Conservation (phyloP, 2,888 invertebrate genomes). For the Sinohyriopsis cumingii region DNA sequence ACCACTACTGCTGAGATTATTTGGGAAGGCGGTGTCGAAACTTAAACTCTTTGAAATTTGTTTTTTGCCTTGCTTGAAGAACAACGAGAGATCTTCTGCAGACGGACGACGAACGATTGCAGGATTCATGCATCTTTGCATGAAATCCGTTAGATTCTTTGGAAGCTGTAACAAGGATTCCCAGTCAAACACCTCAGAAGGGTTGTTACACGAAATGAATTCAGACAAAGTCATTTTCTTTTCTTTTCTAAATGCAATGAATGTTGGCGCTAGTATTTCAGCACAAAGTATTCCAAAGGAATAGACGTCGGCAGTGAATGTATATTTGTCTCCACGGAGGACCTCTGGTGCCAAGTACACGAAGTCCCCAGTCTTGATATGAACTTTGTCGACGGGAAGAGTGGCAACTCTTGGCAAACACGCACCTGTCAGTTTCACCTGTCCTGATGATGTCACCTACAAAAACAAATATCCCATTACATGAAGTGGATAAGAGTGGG, state of each 20-base stretch:
- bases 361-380: constrained; percentile 40
- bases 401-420: constrained; percentile 53
- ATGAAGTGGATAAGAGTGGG: too few species aligned
- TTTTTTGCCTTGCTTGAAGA: too few species aligned
- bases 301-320: constrained; percentile 58
- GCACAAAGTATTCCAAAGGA: constrained; percentile 38
- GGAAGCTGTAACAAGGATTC: too few species aligned
- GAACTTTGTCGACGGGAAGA: constrained; percentile 39
- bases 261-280: constrained; percentile 22
- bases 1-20: too few species aligned
- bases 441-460: constrained; percentile 36
- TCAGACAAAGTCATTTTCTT: constrained; percentile 17
- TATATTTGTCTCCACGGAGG: constrained; percentile 54
- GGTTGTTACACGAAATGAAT: constrained; percentile 28
- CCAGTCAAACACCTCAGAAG: constrained; percentile 24
- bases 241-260: constrained; percentile 16
- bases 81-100: too few species aligned
- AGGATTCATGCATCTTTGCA: constrained; percentile 10
- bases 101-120: too few species aligned
- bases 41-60: too few species aligned
- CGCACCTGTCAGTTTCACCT: constrained; percentile 52
- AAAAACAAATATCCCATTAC: not conserved
- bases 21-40: too few species aligned
- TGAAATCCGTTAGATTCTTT: constrained; percentile 1
- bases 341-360: constrained; percentile 64